phyloP scores from a whole-genome alignment of 2,113 vertebrate species.

The Bombycilla garrulus region DNA sequence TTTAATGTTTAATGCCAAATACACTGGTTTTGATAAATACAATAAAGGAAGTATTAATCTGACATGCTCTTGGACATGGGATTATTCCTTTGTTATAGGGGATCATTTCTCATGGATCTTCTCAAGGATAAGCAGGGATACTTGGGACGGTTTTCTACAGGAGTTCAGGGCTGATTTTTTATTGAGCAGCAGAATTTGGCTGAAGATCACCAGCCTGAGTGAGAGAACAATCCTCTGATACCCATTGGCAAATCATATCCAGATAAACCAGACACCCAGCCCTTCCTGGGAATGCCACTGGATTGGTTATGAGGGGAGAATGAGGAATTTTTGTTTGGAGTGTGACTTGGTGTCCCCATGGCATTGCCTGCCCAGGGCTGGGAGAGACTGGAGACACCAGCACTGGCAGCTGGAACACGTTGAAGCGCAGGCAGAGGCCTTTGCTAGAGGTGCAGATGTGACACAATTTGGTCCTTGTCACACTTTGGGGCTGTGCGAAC shows the following conservation, averaged over 20 bases:
- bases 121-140: neutral
- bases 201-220: neutral
- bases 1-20: slow-evolving; percentile 28
- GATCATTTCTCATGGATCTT: neutral
- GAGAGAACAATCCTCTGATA: neutral
- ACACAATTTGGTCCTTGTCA: neutral
- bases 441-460: neutral
- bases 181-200: neutral
- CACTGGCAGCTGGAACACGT: fast-evolving
- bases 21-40: neutral
- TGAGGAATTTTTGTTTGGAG: neutral
- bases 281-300: neutral
- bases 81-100: neutral
- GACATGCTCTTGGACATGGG: fast-evolving
- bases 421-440: neutral
- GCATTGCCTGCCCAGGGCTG: neutral
- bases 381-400: neutral
- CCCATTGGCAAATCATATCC: neutral
- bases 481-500: neutral
- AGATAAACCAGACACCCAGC: neutral
- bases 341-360: neutral
- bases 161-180: neutral
- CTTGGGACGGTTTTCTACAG: neutral
- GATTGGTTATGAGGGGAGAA: neutral
- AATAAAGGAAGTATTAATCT: neutral